A percentile compares a stretch with the other conserved stretches of the same genome.
Conservation (phyloP, 2,888 invertebrate genomes). For the Diploptera punctata region DNA sequence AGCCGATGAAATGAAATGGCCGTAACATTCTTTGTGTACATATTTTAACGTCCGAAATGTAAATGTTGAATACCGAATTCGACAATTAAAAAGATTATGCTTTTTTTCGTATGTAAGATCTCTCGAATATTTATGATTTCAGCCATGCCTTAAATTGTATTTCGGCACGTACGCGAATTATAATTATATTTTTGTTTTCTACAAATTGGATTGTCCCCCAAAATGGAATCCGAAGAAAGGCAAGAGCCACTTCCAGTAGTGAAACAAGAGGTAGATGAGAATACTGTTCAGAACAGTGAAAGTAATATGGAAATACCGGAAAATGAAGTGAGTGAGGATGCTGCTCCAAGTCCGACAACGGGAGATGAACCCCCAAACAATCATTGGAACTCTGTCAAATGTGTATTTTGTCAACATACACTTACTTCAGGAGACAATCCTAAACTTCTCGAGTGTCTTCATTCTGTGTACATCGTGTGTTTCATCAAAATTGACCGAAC, state of each 20-base stretch:
- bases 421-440: slow-evolving; percentile 68
- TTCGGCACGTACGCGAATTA: neutral
- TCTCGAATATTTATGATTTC: neutral
- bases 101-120: neutral
- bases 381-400: slow-evolving; percentile 50
- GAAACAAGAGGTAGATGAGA: slow-evolving; percentile 25
- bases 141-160: neutral
- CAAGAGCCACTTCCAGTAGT: slow-evolving; percentile 5
- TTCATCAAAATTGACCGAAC: slow-evolving; percentile 67
- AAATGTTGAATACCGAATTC: no score
- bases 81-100: no score
- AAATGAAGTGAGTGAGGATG: slow-evolving; percentile 34
- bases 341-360: slow-evolving; percentile 39
- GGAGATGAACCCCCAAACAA: slow-evolving; percentile 38
- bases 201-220: no score
- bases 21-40: neutral
- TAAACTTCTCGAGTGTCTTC: slow-evolving; percentile 86
- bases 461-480: slow-evolving; percentile 83
- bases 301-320: neutral
- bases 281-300: slow-evolving; percentile 6
- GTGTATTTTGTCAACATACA: slow-evolving; percentile 55
- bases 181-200: neutral
- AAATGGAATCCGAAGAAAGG: slow-evolving; percentile 15
- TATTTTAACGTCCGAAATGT: neutral
- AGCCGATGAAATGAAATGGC: slow-evolving; percentile 14